A percentile compares a stretch with the other conserved stretches of the same genome.
Conservation (phyloP, 2,113 vertebrate genomes). For the Ochotona curzoniae region DNA sequence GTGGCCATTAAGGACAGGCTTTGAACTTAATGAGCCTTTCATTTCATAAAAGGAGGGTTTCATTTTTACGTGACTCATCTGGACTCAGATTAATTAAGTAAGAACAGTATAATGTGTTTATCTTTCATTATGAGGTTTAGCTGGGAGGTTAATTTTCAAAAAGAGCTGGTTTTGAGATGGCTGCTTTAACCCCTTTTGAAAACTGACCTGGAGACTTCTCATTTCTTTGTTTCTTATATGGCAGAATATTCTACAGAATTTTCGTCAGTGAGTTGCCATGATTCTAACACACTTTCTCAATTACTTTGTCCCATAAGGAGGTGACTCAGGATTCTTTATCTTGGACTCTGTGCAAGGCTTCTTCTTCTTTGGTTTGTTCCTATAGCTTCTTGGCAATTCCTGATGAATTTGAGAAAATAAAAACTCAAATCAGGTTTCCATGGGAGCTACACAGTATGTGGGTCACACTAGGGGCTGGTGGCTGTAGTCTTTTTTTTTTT, state of each 20-base stretch:
- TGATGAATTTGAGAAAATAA: not conserved
- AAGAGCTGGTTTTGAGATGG: not conserved
- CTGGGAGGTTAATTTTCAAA: conserved; percentile 48
- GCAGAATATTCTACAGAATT: not conserved
- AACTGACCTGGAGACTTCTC: not conserved
- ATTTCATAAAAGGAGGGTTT: not conserved
- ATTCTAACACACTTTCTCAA: not conserved
- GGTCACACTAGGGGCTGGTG: no score
- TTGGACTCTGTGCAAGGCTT: not conserved
- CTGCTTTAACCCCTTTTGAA: conserved; percentile 15
- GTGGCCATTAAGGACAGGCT: not conserved
- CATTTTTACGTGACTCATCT: conserved; percentile 3
- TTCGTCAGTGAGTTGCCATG: not conserved
- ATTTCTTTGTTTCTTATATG: not conserved
- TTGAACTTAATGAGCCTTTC: conserved; percentile 34
- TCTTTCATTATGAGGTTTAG: conserved; percentile 39
- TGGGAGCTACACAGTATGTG: no score
- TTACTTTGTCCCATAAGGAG: not conserved
- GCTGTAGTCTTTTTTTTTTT: no score
- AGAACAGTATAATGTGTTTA: conserved; percentile 20
- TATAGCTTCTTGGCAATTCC: not conserved
- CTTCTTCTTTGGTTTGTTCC: not conserved
- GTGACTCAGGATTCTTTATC: not conserved
- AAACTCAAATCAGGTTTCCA: not conserved
- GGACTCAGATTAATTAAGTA: conserved; percentile 46